Percentiles rank a stretch among this genome's conserved stretches.
Evolutionary conservation across 2,888 invertebrate genomes (phyloP).

Genomic region (Pemphredon lugubris): DNA sequence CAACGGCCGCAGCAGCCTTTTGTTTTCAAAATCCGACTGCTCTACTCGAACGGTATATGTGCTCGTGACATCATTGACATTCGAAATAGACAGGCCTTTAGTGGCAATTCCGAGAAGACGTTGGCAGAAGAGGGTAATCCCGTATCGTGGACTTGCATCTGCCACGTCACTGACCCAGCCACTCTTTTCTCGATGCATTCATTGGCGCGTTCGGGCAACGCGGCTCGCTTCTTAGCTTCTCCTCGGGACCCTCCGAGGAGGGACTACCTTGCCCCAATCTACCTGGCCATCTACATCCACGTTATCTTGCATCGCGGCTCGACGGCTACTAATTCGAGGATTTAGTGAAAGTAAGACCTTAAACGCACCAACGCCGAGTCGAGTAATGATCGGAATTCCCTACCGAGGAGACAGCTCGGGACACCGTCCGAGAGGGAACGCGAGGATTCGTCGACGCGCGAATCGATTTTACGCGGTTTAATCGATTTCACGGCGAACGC

Average conservation of each 20-base stretch:
- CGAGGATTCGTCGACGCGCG: neutral
- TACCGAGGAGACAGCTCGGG: neutral
- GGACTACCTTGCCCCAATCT: constrained; percentile 57
- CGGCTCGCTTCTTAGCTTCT: constrained; percentile 32
- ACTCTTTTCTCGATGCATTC: constrained; percentile 48
- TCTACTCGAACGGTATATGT: constrained; percentile 1
- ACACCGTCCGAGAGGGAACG: neutral
- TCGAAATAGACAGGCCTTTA: constrained; percentile 55
- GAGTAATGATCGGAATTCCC: constrained; percentile 53
- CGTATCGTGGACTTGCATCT: constrained; percentile 72
- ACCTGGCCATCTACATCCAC: constrained; percentile 72
- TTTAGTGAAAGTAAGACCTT: constrained; percentile 74
- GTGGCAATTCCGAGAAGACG: constrained; percentile 50
- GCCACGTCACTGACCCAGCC: constrained; percentile 74
- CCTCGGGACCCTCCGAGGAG: constrained; percentile 13
- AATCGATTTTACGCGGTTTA: no score
- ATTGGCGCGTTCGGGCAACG: constrained; percentile 11
- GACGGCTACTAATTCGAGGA: constrained; percentile 77
- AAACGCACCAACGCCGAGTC: constrained; percentile 56
- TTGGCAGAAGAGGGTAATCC: constrained; percentile 65
- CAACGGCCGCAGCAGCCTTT: no score
- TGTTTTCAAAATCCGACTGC: constrained; percentile 37
- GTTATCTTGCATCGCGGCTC: constrained; percentile 76
- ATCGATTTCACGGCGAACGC: neutral
- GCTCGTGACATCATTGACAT: constrained; percentile 48